Base-by-base conservation (phyloP, 2,113 vertebrate species). In the Sorex araneus region DNA sequence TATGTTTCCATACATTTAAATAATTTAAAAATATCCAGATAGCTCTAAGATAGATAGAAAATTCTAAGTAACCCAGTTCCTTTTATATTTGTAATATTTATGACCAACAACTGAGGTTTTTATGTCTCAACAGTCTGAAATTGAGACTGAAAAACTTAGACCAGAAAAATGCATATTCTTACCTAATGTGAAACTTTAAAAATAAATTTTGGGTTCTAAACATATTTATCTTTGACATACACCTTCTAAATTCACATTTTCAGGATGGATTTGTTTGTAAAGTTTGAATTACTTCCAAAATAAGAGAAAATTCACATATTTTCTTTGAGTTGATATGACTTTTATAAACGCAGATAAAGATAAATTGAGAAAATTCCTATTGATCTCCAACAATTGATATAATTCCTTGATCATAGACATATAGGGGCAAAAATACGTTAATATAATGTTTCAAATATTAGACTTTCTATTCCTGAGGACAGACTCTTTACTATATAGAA, bases 331-430 rank as follows among this genome's bases (percentile, higher is more conserved):
- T 63, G 69, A 47, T 50, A 8, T 12, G 45, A n/a, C 40, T 77
- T 73, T 57, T 71, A 63, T 67, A 16, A 91, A 74, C 74, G 74
- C 87, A 82, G 28, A 28, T 36, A 18, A 87, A 76, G 43, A 32
- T 77, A 18, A 89, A 73, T 30, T 25, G 11, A 32, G 76, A 66
- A 63, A 63, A 2, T 86, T 30, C 27, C 15, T 43, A 6, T 43
- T 84, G 76, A 25, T 43, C 19, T 3, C 69, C 0, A 43, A n/a
- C 9, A 11, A 27, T 50, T 54, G 11, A 84, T 77, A 34, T 34
- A 75, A 45, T 34, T 47, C 16, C 74, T 57, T 34, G 30, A 87
- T 73, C 21, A 36, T 6, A 77, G 1, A 73, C 25, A 32, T n/a
- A n/a, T 11, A n/a, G 18, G 8, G 45, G 1, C 40, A 70, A 60